Conservation (phyloP, 2,888 invertebrate species). For the Sipha maydis region DNA sequence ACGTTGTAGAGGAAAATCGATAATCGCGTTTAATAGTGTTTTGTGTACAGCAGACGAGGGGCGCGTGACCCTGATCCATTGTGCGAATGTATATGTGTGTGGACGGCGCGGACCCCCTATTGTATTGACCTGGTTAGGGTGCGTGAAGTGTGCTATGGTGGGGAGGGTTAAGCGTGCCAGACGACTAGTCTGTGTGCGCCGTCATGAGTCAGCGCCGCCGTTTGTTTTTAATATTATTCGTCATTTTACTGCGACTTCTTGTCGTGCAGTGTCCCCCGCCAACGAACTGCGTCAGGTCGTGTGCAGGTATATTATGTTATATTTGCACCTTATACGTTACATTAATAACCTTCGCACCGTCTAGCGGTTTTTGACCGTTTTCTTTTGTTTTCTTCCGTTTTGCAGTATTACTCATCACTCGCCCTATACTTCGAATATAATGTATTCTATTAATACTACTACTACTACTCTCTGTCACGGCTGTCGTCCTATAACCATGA, state of each 20-base stretch:
- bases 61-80: conserved; percentile 56
- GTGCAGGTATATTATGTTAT: background rate
- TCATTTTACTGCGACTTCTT: conserved; percentile 24
- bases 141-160: conserved; percentile 20
- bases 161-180: conserved; percentile 32
- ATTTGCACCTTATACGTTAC: background rate
- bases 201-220: conserved; percentile 39
- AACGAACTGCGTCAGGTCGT: background rate
- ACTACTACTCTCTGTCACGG: background rate
- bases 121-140: conserved; percentile 61
- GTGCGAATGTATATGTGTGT: conserved; percentile 1
- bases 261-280: background rate
- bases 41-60: conserved; percentile 15
- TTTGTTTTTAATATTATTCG: conserved; percentile 28
- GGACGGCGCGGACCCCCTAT: conserved; percentile 7
- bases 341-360: background rate
- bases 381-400: background rate
- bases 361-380: too few relatives aligned
- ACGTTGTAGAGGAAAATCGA: background rate
- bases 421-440: background rate
- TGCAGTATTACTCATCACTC: background rate
- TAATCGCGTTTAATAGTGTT: background rate
- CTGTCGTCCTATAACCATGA: too few relatives aligned
- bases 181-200: conserved; percentile 19
- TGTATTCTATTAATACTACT: too few relatives aligned